Percentiles rank a stretch among this genome's conserved stretches.
phyloP scores from a whole-genome alignment of 1,140 invertebrate genomes.

The Odontomachus brunneus region DNA sequence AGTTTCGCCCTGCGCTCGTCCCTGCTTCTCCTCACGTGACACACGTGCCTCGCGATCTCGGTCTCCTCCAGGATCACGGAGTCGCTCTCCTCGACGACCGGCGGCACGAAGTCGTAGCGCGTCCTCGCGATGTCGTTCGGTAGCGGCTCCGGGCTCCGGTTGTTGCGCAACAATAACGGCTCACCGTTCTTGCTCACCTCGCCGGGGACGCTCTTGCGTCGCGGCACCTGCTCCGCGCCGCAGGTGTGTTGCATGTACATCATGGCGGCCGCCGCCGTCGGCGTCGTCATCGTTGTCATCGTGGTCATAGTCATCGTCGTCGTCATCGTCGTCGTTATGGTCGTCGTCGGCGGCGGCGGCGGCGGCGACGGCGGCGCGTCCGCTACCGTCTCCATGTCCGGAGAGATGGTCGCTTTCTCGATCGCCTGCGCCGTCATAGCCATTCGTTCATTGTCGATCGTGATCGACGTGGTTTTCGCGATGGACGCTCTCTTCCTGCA shows the following conservation, averaged over 20 bases:
- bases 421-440: constrained; percentile 68
- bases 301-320: not conserved
- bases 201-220: constrained; percentile 40
- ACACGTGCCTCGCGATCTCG: constrained; percentile 73
- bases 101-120: constrained; percentile 73
- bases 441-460: constrained; percentile 75
- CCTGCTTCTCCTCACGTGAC: constrained; percentile 67
- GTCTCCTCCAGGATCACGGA: constrained; percentile 77
- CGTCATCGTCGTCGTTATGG: constrained; percentile 44
- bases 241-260: constrained; percentile 32
- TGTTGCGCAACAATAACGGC: constrained; percentile 64
- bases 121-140: constrained; percentile 66
- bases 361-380: constrained; percentile 19
- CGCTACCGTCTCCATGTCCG: constrained; percentile 14
- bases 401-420: constrained; percentile 34
- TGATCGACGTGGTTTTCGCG: constrained; percentile 75
- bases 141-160: constrained; percentile 72
- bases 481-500: constrained; percentile 82
- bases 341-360: constrained; percentile 67
- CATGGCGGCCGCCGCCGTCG: constrained; percentile 21
- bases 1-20: constrained; percentile 76
- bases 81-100: constrained; percentile 80
- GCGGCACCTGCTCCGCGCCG: constrained; percentile 30
- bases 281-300: not conserved
- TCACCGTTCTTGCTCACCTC: constrained; percentile 72